Evolutionary conservation across 1,140 invertebrate species (phyloP).

Genomic region (Pectinophora gossypiella): DNA sequence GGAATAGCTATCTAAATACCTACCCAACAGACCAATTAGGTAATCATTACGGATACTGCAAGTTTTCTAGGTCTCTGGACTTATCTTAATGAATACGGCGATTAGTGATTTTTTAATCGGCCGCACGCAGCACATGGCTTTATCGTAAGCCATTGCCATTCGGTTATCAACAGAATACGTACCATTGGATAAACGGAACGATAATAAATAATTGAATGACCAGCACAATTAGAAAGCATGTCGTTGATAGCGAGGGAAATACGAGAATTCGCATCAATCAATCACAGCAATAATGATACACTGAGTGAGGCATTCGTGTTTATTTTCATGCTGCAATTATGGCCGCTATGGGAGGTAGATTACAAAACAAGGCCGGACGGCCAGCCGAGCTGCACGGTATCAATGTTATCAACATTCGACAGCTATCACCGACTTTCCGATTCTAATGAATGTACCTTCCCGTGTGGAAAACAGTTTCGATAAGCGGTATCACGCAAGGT

Average conservation of each 20-base stretch:
- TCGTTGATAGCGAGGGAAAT: not conserved
- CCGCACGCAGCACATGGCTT: too few relatives aligned
- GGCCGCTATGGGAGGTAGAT: slow-evolving; percentile 17
- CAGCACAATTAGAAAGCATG: not conserved
- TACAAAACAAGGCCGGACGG: slow-evolving; percentile 16
- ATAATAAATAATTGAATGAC: not conserved
- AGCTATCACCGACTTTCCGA: slow-evolving; percentile 5
- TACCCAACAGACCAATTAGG: too few relatives aligned
- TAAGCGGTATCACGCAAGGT: slow-evolving; percentile 49
- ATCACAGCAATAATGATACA: not conserved
- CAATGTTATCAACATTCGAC: slow-evolving; percentile 20
- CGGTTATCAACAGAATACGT: too few relatives aligned
- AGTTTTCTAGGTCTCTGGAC: too few relatives aligned
- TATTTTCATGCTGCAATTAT: slow-evolving; percentile 2
- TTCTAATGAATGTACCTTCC: too few relatives aligned
- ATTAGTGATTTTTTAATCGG: too few relatives aligned
- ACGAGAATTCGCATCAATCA: not conserved
- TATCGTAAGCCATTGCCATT: too few relatives aligned
- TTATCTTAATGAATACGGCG: too few relatives aligned
- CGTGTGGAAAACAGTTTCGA: too few relatives aligned
- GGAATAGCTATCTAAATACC: too few relatives aligned
- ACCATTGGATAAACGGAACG: too few relatives aligned
- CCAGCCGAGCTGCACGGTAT: slow-evolving; percentile 15
- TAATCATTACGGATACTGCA: too few relatives aligned
- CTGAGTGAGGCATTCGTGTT: slow-evolving; percentile 2